These are phyloP conservation scores for Acanthosoma haemorrhoidale DNA, from an alignment of 2,888 invertebrate species.

Conservation along the genomic window DNA sequence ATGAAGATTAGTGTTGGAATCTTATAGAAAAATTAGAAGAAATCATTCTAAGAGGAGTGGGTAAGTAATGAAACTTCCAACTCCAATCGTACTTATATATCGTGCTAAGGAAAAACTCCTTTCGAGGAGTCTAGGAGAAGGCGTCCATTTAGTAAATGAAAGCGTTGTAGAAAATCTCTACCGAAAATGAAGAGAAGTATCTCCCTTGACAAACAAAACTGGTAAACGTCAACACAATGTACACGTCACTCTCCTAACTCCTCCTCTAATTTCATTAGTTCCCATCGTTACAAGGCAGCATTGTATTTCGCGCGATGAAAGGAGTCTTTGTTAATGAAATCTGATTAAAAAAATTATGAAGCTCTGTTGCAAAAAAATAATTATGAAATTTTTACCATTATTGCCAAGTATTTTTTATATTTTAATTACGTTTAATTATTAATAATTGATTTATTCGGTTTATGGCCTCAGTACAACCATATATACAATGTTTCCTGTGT, in stretches of 20 bases:
- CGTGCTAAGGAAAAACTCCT: background rate
- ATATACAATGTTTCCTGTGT: no score
- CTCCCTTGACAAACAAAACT: no score
- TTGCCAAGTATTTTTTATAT: no score
- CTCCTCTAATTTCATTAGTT: background rate
- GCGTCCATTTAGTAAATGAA: constrained; percentile 8
- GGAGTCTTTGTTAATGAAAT: no score
- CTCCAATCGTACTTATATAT: background rate
- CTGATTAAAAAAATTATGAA: no score
- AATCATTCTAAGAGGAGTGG: background rate
- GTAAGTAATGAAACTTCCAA: background rate
- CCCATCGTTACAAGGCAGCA: background rate
- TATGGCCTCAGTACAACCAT: no score
- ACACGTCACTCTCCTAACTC: background rate
- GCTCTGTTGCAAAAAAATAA: no score
- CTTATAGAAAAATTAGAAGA: background rate
- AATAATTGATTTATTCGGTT: no score
- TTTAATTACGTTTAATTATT: no score
- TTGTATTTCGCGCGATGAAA: no score
- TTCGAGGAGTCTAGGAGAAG: background rate
- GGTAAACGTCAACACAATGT: background rate
- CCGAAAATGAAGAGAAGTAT: background rate
- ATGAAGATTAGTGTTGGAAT: background rate
- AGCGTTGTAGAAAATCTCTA: constrained; percentile 2
- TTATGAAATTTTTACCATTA: no score